These are phyloP conservation scores for Laterallus jamaicensis DNA, from an alignment of 2,113 vertebrate genomes.

Conservation along the genomic window DNA sequence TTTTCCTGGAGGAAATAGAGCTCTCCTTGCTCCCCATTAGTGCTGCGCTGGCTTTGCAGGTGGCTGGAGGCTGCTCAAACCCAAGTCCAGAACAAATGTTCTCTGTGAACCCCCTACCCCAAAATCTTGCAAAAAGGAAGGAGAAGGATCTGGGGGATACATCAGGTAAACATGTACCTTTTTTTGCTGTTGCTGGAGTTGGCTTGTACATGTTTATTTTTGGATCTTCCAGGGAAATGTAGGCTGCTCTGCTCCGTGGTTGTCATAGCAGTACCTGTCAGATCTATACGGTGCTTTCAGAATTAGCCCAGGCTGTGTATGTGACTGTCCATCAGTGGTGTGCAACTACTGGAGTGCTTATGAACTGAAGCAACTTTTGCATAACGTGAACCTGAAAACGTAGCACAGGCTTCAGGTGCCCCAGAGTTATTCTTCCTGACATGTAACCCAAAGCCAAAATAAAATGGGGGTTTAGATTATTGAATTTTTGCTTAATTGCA, in stretches of 20 bases:
- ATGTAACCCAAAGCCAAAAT: neutral
- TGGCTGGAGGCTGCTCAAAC: neutral
- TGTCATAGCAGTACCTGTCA: slow-evolving; percentile 62
- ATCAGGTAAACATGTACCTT: neutral
- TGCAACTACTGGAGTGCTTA: neutral
- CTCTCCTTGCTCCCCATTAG: neutral
- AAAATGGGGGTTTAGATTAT: neutral
- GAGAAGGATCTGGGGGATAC: fast-evolving
- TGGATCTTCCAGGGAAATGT: slow-evolving; percentile 10
- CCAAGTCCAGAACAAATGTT: neutral
- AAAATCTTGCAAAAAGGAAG: neutral
- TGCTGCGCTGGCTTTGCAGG: neutral
- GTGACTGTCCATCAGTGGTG: neutral
- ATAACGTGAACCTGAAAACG: neutral
- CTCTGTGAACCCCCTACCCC: neutral
- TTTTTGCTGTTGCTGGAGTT: neutral
- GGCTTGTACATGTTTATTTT: neutral
- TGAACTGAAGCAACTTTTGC: neutral
- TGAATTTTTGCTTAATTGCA: neutral
- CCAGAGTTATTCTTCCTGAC: neutral
- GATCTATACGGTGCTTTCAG: neutral
- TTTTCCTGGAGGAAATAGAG: neutral
- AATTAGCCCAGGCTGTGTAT: neutral
- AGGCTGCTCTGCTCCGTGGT: neutral
- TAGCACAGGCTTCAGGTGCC: neutral